A percentile compares a stretch with the other conserved stretches of the same genome.
These are phyloP conservation scores for Semicossyphus pulcher DNA, from an alignment of 2,113 vertebrate genomes.

Conservation along the genomic window DNA sequence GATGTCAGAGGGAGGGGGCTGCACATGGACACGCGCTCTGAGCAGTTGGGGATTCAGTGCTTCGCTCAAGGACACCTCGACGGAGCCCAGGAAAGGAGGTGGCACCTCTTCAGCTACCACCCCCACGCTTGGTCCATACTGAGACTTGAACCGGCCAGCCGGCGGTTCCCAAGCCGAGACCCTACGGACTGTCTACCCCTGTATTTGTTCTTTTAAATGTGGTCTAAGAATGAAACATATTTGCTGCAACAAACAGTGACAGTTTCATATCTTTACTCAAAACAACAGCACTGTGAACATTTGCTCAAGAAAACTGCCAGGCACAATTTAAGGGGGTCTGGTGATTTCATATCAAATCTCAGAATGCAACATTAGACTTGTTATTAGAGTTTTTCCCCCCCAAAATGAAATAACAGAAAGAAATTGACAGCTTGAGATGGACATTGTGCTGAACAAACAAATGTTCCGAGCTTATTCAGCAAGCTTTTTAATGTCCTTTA, in stretches of 20 bases:
- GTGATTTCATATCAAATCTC: conserved; percentile 19
- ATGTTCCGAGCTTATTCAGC: background rate
- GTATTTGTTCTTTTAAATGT: too few species aligned
- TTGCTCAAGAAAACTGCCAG: conserved; percentile 29
- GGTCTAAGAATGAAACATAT: too few species aligned
- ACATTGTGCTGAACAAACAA: background rate
- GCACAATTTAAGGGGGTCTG: background rate
- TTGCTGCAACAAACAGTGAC: background rate
- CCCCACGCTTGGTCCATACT: too few species aligned
- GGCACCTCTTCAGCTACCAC: too few species aligned
- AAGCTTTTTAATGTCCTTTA: background rate
- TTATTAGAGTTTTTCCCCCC: background rate
- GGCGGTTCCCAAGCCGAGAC: too few species aligned
- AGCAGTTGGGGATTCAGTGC: too few species aligned
- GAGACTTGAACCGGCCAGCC: too few species aligned
- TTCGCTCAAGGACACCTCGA: too few species aligned
- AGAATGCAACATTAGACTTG: background rate
- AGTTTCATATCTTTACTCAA: conserved; percentile 6
- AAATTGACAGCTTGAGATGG: background rate
- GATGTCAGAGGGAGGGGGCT: too few species aligned
- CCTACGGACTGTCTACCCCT: too few species aligned
- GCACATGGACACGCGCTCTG: too few species aligned
- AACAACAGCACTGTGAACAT: conserved; percentile 20
- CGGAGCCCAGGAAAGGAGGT: too few species aligned
- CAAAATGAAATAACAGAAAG: background rate